Base-by-base conservation (phyloP, 2,888 invertebrate genomes). In the Ethmia dodecea region DNA sequence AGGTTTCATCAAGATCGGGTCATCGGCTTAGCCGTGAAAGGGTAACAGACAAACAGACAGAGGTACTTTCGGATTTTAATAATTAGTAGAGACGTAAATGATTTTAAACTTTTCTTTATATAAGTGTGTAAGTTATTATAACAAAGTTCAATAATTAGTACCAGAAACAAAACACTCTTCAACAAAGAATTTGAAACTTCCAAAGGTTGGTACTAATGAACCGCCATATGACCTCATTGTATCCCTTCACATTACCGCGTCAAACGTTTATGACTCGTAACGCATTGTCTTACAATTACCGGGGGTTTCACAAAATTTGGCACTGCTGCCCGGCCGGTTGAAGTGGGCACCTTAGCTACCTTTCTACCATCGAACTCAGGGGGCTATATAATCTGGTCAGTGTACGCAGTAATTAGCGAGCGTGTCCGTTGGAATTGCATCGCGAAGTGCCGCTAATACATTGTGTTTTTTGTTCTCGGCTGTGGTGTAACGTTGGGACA, bases 201-300 rank as follows among this genome's bases (percentile, higher is more conserved):
- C n/a, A n/a, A n/a, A n/a, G n/a, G 50, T 46, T 42, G 43, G 32
- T 8, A 31, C 49, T 59, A 55, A 62, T 57, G 42, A 48, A 35
- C 43, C 41, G 33, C 34, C 42, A 36, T 36, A 55, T 69, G 75
- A 71, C 75, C 74, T 71, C 74, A 65, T 66, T 72, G 63, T 59
- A 52, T 55, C 55, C 63, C 62, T 71, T 72, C 60, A 52, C 71
- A 64, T 52, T 56, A 58, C 61, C 59, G 60, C 73, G 70, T 66
- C 73, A 69, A 75, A 54, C 59, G 58, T 67, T 75, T 71, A 77
- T 71, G 72, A 74, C 64, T 72, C 69, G 62, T 53, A 62, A 55
- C 63, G 68, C 77, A 76, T 81, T 80, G 81, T 80, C 70, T 78
- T 70, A 57, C 71, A 79, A 79, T 79, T 80, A 80, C 69, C 70